These are phyloP conservation scores for Drosophila recens DNA, from an alignment of 2,888 invertebrate genomes.

Conservation along the genomic window DNA sequence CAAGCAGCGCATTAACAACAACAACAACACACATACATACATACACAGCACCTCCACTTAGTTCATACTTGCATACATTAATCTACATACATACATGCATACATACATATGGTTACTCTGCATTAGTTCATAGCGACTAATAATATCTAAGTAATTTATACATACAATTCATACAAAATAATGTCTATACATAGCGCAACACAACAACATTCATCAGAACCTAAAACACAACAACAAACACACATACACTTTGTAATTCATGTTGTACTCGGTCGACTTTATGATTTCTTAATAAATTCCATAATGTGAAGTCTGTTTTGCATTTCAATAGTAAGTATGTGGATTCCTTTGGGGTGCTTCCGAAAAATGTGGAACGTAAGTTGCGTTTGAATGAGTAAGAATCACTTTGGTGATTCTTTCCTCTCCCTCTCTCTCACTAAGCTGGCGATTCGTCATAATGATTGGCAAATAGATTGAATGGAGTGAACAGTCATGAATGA, in stretches of 20 bases:
- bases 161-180: conserved; percentile 48
- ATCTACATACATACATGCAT: conserved; percentile 32
- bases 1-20: conserved; percentile 23
- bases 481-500: background rate
- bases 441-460: background rate
- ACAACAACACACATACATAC: too few species aligned
- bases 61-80: conserved; percentile 24
- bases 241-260: conserved; percentile 62
- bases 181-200: conserved; percentile 51
- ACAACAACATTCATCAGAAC: conserved; percentile 39
- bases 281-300: conserved; percentile 77
- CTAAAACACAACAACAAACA: conserved; percentile 34
- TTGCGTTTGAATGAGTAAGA: background rate
- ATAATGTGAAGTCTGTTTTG: conserved; percentile 39
- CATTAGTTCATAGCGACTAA: conserved; percentile 74
- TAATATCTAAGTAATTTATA: conserved; percentile 79
- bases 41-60: conserved; percentile 19
- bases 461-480: background rate
- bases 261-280: conserved; percentile 70
- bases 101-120: conserved; percentile 51
- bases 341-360: background rate
- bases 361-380: background rate
- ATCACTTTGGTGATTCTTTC: background rate
- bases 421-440: background rate
- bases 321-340: conserved; percentile 6